phyloP scores from a whole-genome alignment of 2,113 vertebrate species.

The Donacobius atricapilla region DNA sequence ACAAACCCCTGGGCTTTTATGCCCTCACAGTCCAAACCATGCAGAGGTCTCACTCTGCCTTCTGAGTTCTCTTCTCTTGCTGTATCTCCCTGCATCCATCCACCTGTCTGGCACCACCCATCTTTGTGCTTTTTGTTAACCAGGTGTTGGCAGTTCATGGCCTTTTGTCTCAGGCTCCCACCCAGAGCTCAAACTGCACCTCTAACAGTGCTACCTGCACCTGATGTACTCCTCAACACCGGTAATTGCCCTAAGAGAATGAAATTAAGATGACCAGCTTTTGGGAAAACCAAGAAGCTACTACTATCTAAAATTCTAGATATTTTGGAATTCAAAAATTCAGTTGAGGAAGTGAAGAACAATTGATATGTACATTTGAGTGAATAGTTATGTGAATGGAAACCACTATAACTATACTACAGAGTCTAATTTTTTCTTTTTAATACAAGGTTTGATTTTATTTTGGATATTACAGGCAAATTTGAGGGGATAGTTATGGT shows the following conservation, averaged over 20 bases:
- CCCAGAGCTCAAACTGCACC: neutral
- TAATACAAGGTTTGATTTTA: neutral
- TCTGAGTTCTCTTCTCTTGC: neutral
- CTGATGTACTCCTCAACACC: neutral
- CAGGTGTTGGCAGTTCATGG: neutral
- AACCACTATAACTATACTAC: neutral
- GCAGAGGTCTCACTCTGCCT: neutral
- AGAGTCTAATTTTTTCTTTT: neutral
- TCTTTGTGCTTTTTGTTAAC: neutral
- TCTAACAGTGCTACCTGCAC: neutral
- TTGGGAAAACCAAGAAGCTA: neutral
- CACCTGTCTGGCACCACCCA: neutral
- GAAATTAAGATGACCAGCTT: neutral
- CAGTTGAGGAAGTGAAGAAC: neutral
- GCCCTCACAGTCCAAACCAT: rapidly evolving
- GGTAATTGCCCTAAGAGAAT: neutral
- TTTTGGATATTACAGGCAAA: neutral
- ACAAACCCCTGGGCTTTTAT: neutral
- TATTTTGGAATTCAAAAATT: neutral
- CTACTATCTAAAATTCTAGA: neutral
- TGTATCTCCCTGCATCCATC: no score
- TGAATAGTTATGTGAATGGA: neutral
- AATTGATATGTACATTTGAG: neutral
- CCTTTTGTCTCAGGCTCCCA: neutral
- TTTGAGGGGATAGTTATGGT: neutral